Conservation (phyloP, 2,113 vertebrate species). For the Rousettus leschenaultii region DNA sequence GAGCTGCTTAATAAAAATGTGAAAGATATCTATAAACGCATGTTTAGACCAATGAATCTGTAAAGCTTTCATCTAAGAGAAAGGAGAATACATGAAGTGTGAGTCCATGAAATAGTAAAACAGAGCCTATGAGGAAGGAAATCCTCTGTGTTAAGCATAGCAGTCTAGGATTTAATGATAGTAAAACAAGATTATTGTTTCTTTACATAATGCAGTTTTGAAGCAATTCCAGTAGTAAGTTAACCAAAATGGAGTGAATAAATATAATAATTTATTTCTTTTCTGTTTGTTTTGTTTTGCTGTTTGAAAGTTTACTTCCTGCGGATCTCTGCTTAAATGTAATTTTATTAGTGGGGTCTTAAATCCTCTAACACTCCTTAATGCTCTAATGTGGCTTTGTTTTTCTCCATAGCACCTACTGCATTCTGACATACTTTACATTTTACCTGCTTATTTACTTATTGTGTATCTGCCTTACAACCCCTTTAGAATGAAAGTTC, state of each 20-base stretch:
- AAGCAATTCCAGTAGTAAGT: neutral
- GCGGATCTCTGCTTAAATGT: neutral
- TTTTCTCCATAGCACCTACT: neutral
- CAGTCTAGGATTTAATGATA: slow-evolving; percentile 20
- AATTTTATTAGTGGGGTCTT: neutral
- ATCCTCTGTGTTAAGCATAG: slow-evolving; percentile 25
- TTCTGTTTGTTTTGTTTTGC: neutral
- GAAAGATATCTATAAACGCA: neutral
- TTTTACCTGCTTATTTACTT: neutral
- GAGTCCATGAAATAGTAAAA: neutral
- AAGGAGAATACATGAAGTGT: neutral
- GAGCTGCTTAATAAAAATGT: neutral
- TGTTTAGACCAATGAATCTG: slow-evolving; percentile 36
- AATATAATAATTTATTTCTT: neutral
- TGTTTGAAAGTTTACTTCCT: slow-evolving; percentile 25
- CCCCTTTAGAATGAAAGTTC: neutral
- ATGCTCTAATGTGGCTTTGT: neutral
- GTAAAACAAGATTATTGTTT: neutral
- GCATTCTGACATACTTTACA: neutral
- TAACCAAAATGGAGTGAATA: slow-evolving; percentile 25
- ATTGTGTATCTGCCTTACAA: neutral
- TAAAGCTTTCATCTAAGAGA: slow-evolving; percentile 31
- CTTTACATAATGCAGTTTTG: neutral
- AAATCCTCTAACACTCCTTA: neutral
- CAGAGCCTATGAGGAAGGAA: neutral